A percentile compares a stretch with the other conserved stretches of the same genome.
Conservation (phyloP, 2,797 vertebrate species). For the Argentina silus region DNA sequence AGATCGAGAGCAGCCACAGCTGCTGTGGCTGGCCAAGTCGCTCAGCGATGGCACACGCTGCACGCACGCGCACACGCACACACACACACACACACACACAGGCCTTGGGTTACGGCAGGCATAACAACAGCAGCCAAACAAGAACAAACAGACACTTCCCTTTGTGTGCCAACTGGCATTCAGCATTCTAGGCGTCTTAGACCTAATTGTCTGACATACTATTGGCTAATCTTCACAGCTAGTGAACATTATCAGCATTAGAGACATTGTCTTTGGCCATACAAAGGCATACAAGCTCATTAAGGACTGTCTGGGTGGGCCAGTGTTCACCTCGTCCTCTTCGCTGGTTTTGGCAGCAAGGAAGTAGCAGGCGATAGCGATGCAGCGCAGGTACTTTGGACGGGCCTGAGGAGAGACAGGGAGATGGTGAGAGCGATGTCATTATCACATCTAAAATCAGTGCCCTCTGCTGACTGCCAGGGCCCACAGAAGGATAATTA, state of each 20-base stretch:
- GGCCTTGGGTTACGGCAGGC: not conserved
- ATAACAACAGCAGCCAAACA: not conserved
- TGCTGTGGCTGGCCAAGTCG: slow-evolving; percentile 87
- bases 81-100: not conserved
- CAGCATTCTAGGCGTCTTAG: not conserved
- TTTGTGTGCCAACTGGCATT: not conserved
- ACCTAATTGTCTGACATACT: not conserved
- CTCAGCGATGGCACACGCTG: slow-evolving; percentile 91
- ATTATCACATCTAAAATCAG: not conserved
- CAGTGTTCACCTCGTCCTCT: slow-evolving; percentile 89
- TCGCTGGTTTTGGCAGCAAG: slow-evolving; percentile 93
- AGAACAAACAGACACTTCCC: not conserved
- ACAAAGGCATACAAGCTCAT: not conserved
- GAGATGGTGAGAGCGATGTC: not conserved
- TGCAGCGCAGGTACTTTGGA: slow-evolving; percentile 97
- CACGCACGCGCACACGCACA: slow-evolving; percentile 10
- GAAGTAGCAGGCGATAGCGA: slow-evolving; percentile 96
- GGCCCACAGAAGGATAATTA: not conserved
- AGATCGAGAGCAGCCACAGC: slow-evolving; percentile 92
- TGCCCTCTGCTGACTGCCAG: not conserved
- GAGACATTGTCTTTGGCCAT: too few relatives aligned
- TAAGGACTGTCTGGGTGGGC: not conserved
- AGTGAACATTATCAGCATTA: too few relatives aligned
- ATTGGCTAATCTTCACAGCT: not conserved
- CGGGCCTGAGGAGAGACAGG: slow-evolving; percentile 79